Evolutionary conservation across 1,140 invertebrate genomes (phyloP), one percentile per base, ranked within the genome.

Genomic region (Leptoteleia sp.): DNA sequence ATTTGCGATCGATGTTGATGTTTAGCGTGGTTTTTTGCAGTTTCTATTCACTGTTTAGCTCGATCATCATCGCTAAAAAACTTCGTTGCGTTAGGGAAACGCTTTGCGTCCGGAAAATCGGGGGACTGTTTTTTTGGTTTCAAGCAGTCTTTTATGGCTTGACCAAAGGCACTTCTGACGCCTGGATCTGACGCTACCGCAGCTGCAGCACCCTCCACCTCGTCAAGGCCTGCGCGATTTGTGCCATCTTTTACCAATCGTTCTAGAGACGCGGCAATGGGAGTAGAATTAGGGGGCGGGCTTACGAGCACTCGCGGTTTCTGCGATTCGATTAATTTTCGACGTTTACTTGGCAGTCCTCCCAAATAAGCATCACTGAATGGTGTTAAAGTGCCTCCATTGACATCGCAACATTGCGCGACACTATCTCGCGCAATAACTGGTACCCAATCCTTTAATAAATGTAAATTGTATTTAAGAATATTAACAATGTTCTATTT

Each of bases 291-390:
- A 1, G 86, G 81, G 0, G 86, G 83, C 0, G 88, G 81, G 33
- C 81, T 87, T 0, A 85, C 84, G 3, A 89, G 64, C 33, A 88
- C 79, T 37, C 83, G 85, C 43, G 87, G 87, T 50, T 89, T 90
- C 33, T 89, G 86, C 22, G 89, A 87, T 38, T 90, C 88, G 1
- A 94, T 92, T 52, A 95, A 87, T 87, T 95, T 95, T 73, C 95
- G 91, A 11, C 95, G 90, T 86, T 96, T 96, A 31, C 92, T 93
- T 7, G 95, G 95, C 91, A 96, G 92, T 5, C 94, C 93, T 13
- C 92, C 92, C 27, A 96, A 88, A 84, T 96, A 96, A n/a, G 94
- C 94, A 88, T 96, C 95, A 73, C 94, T 95, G 72, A 94, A 93
- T 4, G 93, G 92, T 3, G 88, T 77, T 52, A 92, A 89, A 5